Evolutionary conservation across 1,140 invertebrate genomes (phyloP).

Genomic region (Leucophenga varia): DNA sequence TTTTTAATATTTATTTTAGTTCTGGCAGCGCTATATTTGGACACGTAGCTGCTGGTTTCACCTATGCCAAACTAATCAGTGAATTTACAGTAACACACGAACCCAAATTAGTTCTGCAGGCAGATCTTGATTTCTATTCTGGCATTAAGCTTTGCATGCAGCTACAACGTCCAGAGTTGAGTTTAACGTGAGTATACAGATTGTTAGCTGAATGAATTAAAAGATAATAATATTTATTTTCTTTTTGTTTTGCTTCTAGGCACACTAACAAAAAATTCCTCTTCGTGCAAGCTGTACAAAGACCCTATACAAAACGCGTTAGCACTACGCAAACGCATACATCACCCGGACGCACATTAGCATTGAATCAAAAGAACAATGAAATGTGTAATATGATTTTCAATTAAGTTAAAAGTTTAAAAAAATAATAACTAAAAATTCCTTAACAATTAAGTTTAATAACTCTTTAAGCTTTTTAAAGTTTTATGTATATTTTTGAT

Average conservation of each 20-base stretch:
- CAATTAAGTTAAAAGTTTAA: slow-evolving; percentile 3
- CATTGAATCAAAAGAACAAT: slow-evolving; percentile 77
- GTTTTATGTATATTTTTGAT: too few relatives aligned
- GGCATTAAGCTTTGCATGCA: slow-evolving; percentile 79
- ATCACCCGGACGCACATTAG: slow-evolving; percentile 71
- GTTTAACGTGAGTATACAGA: slow-evolving; percentile 61
- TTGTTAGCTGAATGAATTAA: neutral
- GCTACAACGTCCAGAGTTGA: slow-evolving; percentile 70
- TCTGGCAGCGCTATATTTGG: slow-evolving; percentile 72
- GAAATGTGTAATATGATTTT: slow-evolving; percentile 67
- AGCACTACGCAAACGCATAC: slow-evolving; percentile 24
- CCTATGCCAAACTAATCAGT: slow-evolving; percentile 69
- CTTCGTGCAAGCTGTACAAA: slow-evolving; percentile 22
- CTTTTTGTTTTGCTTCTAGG: slow-evolving; percentile 14
- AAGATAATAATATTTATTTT: too few relatives aligned
- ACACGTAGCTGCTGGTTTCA: slow-evolving; percentile 65
- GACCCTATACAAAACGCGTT: slow-evolving; percentile 33
- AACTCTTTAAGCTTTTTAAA: too few relatives aligned
- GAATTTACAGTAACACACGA: slow-evolving; percentile 72
- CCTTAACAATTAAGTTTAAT: too few relatives aligned
- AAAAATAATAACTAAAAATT: too few relatives aligned
- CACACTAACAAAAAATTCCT: slow-evolving; percentile 28
- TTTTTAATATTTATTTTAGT: slow-evolving; percentile 57
- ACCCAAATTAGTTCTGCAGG: slow-evolving; percentile 72
- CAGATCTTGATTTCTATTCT: slow-evolving; percentile 79